Percentiles rank a stretch among this genome's conserved stretches.
These are phyloP conservation scores for Ips nitidus DNA, from an alignment of 1,140 invertebrate genomes.

Conservation along the genomic window DNA sequence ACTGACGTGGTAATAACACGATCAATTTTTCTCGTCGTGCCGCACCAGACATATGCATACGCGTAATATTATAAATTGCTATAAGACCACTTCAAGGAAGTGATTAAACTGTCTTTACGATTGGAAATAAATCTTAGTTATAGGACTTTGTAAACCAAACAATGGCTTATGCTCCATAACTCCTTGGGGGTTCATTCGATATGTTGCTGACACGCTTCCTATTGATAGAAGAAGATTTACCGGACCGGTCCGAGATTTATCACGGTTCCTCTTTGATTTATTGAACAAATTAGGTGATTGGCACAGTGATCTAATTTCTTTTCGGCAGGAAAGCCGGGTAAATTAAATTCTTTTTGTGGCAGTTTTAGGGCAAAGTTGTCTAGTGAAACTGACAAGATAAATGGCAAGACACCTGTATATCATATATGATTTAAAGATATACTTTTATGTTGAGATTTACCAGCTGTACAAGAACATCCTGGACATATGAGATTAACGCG, in stretches of 20 bases:
- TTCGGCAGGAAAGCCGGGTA: not conserved
- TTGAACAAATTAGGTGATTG: conserved; percentile 11
- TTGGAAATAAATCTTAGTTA: conserved; percentile 20
- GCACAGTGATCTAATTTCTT: conserved; percentile 7
- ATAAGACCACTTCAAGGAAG: conserved; percentile 8
- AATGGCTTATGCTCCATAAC: conserved; percentile 17
- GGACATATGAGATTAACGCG: too few relatives aligned
- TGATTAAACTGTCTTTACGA: conserved; percentile 21
- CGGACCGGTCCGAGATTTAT: not conserved
- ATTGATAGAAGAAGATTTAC: conserved; percentile 5
- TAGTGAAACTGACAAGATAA: too few relatives aligned
- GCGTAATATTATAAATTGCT: conserved; percentile 2
- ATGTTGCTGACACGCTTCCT: conserved; percentile 1
- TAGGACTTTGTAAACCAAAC: conserved; percentile 12
- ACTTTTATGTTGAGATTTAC: too few relatives aligned
- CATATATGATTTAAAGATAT: too few relatives aligned
- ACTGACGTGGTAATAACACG: not conserved
- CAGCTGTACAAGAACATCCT: too few relatives aligned
- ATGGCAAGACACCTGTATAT: too few relatives aligned
- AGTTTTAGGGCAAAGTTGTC: not conserved
- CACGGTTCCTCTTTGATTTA: not conserved
- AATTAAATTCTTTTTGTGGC: not conserved
- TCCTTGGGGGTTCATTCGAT: conserved; percentile 15
- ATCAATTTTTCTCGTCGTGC: not conserved
- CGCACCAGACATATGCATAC: not conserved